Evolutionary conservation across 2,797 vertebrate species (phyloP).

Genomic region (Sebastes iracundus): DNA sequence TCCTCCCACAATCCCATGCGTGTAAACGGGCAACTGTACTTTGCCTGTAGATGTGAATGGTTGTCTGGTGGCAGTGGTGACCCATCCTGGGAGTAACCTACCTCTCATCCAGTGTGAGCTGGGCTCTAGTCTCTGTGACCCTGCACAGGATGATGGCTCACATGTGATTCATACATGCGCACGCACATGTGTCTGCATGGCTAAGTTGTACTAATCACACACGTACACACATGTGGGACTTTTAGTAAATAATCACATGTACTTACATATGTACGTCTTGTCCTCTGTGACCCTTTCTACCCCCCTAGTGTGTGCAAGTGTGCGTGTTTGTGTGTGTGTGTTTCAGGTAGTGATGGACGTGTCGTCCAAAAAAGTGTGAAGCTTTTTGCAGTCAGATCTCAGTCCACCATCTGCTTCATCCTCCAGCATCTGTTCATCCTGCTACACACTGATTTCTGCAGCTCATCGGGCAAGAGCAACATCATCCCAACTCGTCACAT

Average conservation of each 20-base stretch:
- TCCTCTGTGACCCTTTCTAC: too few species aligned
- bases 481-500: too few species aligned
- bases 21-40: not conserved
- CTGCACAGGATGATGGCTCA: accelerated
- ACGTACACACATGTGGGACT: too few species aligned
- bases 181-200: too few species aligned
- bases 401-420: not conserved
- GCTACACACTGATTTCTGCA: not conserved
- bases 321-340: not conserved
- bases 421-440: not conserved
- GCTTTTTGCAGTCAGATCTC: not conserved
- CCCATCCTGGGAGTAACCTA: not conserved
- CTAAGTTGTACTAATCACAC: too few species aligned
- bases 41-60: not conserved
- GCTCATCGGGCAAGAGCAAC: not conserved
- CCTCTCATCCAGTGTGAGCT: not conserved
- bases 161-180: too few species aligned
- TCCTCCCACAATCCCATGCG: not conserved
- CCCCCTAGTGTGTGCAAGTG: too few species aligned
- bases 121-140: not conserved
- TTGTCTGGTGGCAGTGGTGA: accelerated
- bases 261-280: accelerated
- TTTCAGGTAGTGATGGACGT: not conserved
- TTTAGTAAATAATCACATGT: too few species aligned
- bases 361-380: not conserved